Conservation (phyloP, 1,140 invertebrate species). For the Listronotus oregonensis region DNA sequence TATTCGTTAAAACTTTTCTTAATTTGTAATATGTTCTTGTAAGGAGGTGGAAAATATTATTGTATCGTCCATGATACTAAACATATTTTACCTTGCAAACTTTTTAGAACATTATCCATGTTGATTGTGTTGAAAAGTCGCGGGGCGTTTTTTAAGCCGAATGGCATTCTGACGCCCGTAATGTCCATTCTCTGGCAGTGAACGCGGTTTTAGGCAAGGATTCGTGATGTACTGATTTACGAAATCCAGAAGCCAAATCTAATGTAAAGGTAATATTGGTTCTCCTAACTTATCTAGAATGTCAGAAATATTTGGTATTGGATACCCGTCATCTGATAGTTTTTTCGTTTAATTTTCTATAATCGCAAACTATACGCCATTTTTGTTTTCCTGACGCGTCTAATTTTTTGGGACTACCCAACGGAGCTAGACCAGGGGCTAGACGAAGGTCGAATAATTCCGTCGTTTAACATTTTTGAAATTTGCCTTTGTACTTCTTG, state of each 20-base stretch:
- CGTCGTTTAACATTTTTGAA: too few relatives aligned
- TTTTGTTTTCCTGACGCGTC: too few relatives aligned
- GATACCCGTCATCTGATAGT: too few relatives aligned
- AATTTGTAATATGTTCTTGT: slow-evolving; percentile 41
- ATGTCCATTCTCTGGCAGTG: slow-evolving; percentile 47
- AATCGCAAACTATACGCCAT: too few relatives aligned
- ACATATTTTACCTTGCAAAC: too few relatives aligned
- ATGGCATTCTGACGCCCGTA: slow-evolving; percentile 55
- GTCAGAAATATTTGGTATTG: too few relatives aligned
- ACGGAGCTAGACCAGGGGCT: too few relatives aligned
- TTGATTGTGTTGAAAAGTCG: slow-evolving; percentile 57
- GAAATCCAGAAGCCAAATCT: slow-evolving; percentile 59
- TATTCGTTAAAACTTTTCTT: slow-evolving; percentile 36
- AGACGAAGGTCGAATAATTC: too few relatives aligned
- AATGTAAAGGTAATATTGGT: slow-evolving; percentile 57
- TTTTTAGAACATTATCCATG: slow-evolving; percentile 52
- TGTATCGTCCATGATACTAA: too few relatives aligned
- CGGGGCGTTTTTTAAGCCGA: slow-evolving; percentile 55
- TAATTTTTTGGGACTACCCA: too few relatives aligned
- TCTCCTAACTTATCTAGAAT: slow-evolving; percentile 56
- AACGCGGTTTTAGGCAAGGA: slow-evolving; percentile 60
- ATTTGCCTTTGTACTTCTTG: too few relatives aligned
- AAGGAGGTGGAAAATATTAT: slow-evolving; percentile 35
- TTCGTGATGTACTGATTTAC: slow-evolving; percentile 56
- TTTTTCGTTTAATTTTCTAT: too few relatives aligned